Percentiles rank a stretch among this genome's conserved stretches.
Conservation (phyloP, 2,797 vertebrate genomes). For the Chrysocyon brachyurus region DNA sequence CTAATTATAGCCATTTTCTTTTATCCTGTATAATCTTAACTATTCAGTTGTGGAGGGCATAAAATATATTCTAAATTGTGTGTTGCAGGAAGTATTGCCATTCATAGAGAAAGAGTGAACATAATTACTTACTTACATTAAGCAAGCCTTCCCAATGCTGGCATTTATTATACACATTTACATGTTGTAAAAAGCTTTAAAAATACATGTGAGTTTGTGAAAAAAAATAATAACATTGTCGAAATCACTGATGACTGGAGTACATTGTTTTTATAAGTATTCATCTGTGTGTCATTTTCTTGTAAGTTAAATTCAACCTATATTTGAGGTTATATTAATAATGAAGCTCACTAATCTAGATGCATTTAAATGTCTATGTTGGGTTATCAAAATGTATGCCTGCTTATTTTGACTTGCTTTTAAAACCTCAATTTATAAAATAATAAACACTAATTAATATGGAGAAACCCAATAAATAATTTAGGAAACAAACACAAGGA, state of each 20-base stretch:
- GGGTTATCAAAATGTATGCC: neutral
- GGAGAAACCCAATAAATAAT: neutral
- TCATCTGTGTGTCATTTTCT: neutral
- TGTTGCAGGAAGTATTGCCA: neutral
- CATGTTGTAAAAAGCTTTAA: neutral
- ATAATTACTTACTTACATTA: slow-evolving; percentile 37
- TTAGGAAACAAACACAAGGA: neutral
- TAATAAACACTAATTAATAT: neutral
- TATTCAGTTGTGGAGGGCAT: neutral
- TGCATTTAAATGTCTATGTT: neutral
- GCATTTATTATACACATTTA: neutral
- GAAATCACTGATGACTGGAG: neutral
- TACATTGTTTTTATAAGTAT: neutral
- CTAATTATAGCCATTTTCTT: neutral
- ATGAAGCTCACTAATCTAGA: neutral
- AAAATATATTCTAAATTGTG: neutral
- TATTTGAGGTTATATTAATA: neutral
- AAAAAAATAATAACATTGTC: neutral
- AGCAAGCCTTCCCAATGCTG: neutral
- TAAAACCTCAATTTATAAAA: neutral
- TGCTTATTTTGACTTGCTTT: neutral
- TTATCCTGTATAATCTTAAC: neutral
- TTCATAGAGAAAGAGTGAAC: neutral
- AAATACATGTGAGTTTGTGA: neutral
- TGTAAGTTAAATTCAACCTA: neutral